Base-by-base conservation (phyloP, 2,113 vertebrate genomes). In the Prinia subflava region DNA sequence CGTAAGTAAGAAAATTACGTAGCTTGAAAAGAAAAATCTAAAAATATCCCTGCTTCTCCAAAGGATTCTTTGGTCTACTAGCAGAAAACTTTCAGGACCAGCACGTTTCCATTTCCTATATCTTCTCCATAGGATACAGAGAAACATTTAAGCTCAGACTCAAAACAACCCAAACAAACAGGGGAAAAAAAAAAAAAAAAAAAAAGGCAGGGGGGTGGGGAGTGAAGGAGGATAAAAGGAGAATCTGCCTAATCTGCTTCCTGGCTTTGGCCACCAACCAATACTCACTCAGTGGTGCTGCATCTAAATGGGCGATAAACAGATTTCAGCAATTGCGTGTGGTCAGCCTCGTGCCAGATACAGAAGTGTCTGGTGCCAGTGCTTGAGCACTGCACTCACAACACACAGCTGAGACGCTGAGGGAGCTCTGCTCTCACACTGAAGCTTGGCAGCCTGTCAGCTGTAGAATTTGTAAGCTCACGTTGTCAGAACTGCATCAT, bases 151-250 rank as follows among this genome's bases (percentile, higher is more conserved):
- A 49, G 13, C 14, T 65, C 56, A 13, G 25, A 47, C 10, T 60
- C 42, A 82, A 90, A 59, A 1, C 17, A 71, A 57, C 2, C 2
- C 18, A 60, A 67, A 23, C 3, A 28, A 44, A 35, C 7, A 62
- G 20, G 4, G 31, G 20, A 12, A 39, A 8, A 20, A 25, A 17
- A 37, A 30, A 20, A 30, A 56, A 21, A 49, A 50, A 50, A 50
- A 25, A 15, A 3, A 0, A 1, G 2, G 3, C 0, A 0, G 3
- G 4, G 7, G 10, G 1, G 4, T 1, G 7, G 4, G 28, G 52
- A 28, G 18, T 20, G 53, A 33, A n/a, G 33, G 13, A 71, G 19
- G 57, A 80, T 24, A 33, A 44, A 86, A 77, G 15, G 30, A 79
- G 18, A 70, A 65, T 79, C 31, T 75, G 37, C 18, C 23, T 69